phyloP scores from a whole-genome alignment of 30 jellyfish, hydroid and myxozoan species.

The Chrysaora quinquecirrha region DNA sequence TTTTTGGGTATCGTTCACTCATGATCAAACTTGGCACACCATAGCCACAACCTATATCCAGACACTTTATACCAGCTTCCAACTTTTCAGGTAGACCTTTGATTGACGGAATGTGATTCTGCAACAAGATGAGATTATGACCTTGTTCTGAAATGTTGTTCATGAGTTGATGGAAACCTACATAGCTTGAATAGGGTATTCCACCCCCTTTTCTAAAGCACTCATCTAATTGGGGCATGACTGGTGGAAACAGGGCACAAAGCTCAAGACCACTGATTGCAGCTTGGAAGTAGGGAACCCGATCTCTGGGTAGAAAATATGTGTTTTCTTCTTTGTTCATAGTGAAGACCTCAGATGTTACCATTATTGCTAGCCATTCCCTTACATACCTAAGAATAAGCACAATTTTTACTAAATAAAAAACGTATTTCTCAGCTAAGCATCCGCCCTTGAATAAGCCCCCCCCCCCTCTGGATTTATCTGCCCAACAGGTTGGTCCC shows the following conservation, averaged over 20 bases:
- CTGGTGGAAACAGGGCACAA: conserved; percentile 23
- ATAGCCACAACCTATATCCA: conserved; percentile 61
- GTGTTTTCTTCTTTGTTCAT: conserved; percentile 38
- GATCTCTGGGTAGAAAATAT: conserved; percentile 25
- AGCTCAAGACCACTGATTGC: background rate
- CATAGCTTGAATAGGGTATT: conserved; percentile 36
- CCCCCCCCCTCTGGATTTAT: no score
- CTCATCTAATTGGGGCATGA: conserved; percentile 3
- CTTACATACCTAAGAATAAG: conserved; percentile 55
- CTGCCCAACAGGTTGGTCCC: no score
- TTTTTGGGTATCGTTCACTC: conserved; percentile 46
- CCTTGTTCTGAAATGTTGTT: background rate
- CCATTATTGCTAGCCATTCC: conserved; percentile 72
- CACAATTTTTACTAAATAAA: no score
- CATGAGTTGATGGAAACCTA: conserved; percentile 33
- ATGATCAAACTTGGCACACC: conserved; percentile 42
- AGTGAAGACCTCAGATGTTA: background rate
- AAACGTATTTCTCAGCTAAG: no score
- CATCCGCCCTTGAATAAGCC: no score
- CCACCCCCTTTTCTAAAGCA: conserved; percentile 70
- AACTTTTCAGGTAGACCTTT: conserved; percentile 35
- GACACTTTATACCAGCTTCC: conserved; percentile 38
- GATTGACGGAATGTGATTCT: background rate
- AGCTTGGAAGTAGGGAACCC: conserved; percentile 15
- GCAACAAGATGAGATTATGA: background rate